Base-by-base conservation (phyloP, 2,888 invertebrate species). In the Eueremaeus valkanovi region DNA sequence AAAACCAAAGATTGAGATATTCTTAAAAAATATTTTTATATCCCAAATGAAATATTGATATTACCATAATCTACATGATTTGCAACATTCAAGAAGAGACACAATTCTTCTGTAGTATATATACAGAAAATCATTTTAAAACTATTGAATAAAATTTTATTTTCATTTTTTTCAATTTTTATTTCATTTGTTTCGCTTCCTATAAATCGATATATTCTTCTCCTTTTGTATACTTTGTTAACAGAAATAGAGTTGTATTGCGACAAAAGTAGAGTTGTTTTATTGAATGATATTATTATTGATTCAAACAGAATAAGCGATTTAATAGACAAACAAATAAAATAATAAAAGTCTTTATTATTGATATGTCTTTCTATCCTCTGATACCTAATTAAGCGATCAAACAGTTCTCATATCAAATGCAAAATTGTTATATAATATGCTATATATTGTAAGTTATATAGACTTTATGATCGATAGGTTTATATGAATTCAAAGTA, bases 61-160 rank as follows among this genome's bases (percentile, higher is more conserved):
- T 55, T 55, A 55, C 55, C 21, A 27, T 55, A 55, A 55, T 55
- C 24, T 55, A 55, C 55, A 55, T 55, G 55, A 55, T 55, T 55
- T 55, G 21, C 55, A 21, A 55, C 55, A 55, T 55, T 36, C 36
- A 55, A 24, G 27, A 27, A 55, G 21, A 49, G 21, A 49, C n/a
- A 3, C 49, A 3, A n/a, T n/a, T 6, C 24, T 36, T 36, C 11
- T 36, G 36, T 36, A 11, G 11, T 1, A 55, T 13, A 55, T 21
- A 55, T 27, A 24, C 24, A 55, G 24, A 55, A 55, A 55, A 24
- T 55, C 55, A 24, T 55, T 55, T 24, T 3, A 55, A 55, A 55
- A 55, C 55, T 55, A 55, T 55, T 55, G 55, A 55, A 55, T 55
- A 21, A 24, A 55, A 55, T 24, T 2, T 55, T 24, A 24, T 55